Base-by-base conservation (phyloP, 2,888 invertebrate genomes). In the Prosopocoilus inquinatus region DNA sequence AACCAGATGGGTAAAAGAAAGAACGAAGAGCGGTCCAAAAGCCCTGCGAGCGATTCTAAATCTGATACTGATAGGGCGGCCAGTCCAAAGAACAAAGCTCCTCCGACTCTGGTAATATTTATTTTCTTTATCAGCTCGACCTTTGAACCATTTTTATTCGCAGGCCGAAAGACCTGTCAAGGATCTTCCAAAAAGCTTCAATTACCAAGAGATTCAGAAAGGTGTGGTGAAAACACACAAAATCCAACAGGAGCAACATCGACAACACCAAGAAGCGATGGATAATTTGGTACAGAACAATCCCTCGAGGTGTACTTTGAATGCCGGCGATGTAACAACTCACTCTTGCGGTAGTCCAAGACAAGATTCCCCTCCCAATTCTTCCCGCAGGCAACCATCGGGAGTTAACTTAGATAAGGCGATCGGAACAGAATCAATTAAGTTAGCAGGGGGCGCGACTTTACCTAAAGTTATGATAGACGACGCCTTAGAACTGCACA, bases 401-500 rank as follows among this genome's bases (percentile, higher is more conserved):
- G 16, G 20, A 12, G 41, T 48, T 11, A 53, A 53, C n/a, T 7
- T 53, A 9, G 53, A 53, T 32, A 55, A 55, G 41, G 15, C 47
- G 8, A 28, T 28, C 20, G 20, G 20, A 28, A 61, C 54, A 44
- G 61, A 61, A 3, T 58, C 55, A n/a, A 47, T 45, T 1, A 60
- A 55, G 38, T 58, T 56, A 13, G 56, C 58, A 13, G 47, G 51
- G n/a, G 51, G 51, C 38, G 45, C 52, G 1, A 53, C 46, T 1
- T 49, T 54, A 3, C 57, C 55, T 3, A 20, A 55, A 12, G 55
- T 54, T 2, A 12, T 58, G 8, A 49, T 54, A 8, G 55, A 54
- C 28, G 69, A 76, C 33, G 77, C 77, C 5, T 54, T 77, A 53
- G 78, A 80, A 60, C 61, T 80, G 35, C 77, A 78, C 36, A 67